Evolutionary conservation across 2,888 invertebrate genomes (phyloP).

Genomic region (Choreutis nemorana): DNA sequence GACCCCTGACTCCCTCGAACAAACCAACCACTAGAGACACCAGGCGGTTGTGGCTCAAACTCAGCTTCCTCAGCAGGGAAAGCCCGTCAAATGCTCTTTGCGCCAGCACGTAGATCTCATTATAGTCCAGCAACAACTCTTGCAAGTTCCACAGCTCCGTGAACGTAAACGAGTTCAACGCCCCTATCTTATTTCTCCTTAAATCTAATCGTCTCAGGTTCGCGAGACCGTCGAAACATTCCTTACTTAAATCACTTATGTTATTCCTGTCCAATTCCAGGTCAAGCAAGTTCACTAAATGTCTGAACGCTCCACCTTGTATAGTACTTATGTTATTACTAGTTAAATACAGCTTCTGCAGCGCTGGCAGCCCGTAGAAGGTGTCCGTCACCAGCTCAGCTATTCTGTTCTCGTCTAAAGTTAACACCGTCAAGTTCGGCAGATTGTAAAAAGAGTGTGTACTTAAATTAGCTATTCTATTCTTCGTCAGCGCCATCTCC

Average conservation of each 20-base stretch:
- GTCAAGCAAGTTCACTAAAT: slow-evolving; percentile 76
- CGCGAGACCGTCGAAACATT: slow-evolving; percentile 79
- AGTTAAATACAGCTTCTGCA: slow-evolving; percentile 81
- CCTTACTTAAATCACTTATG: slow-evolving; percentile 76
- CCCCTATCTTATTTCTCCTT: slow-evolving; percentile 75
- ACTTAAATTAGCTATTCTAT: slow-evolving; percentile 72
- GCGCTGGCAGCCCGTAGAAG: slow-evolving; percentile 75
- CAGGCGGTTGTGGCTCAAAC: slow-evolving; percentile 79
- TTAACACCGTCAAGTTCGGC: slow-evolving; percentile 72
- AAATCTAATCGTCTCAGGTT: slow-evolving; percentile 77
- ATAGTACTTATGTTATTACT: slow-evolving; percentile 85
- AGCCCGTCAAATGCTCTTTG: slow-evolving; percentile 81
- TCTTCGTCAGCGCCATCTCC: slow-evolving; percentile 74
- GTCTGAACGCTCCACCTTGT: slow-evolving; percentile 84
- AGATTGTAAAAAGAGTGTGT: slow-evolving; percentile 78
- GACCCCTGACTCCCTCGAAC: slow-evolving; percentile 74
- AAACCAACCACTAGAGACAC: slow-evolving; percentile 74
- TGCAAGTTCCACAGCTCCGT: slow-evolving; percentile 78
- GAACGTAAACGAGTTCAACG: slow-evolving; percentile 81
- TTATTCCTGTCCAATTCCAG: slow-evolving; percentile 83
- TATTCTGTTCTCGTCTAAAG: slow-evolving; percentile 79
- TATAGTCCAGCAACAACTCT: slow-evolving; percentile 74
- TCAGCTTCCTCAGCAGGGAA: slow-evolving; percentile 73
- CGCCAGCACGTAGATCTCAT: slow-evolving; percentile 75
- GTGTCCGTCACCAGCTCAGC: slow-evolving; percentile 76